Evolutionary conservation across 2,888 invertebrate genomes (phyloP).

Genomic region (Panopea generosa): DNA sequence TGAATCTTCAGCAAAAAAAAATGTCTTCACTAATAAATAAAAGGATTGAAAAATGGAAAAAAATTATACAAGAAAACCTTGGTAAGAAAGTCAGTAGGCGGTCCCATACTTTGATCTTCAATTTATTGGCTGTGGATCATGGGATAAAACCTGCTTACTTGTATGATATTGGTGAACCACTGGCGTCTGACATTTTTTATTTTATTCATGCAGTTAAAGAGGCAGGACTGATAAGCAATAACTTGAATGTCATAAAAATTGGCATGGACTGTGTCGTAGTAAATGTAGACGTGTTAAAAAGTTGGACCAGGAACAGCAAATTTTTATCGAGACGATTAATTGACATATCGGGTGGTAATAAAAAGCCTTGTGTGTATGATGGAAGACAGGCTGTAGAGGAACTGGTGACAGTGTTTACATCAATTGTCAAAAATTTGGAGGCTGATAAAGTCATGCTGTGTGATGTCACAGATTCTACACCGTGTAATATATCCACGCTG

Average conservation of each 20-base stretch:
- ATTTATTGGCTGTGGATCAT: slow-evolving; percentile 59
- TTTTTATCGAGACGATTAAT: slow-evolving; percentile 25
- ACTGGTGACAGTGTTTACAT: background rate
- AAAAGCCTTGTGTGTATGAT: slow-evolving; percentile 7
- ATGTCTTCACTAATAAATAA: background rate
- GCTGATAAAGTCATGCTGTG: slow-evolving; percentile 4
- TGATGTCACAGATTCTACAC: background rate
- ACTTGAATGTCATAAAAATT: slow-evolving; percentile 52
- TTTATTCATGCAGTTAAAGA: slow-evolving; percentile 41
- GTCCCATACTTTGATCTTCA: slow-evolving; percentile 37
- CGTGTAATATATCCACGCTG: slow-evolving; percentile 62
- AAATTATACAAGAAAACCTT: slow-evolving; percentile 21
- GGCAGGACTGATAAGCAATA: slow-evolving; percentile 35
- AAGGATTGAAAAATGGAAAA: slow-evolving; percentile 19
- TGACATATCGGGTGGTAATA: slow-evolving; percentile 41
- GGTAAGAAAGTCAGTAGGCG: slow-evolving; percentile 24
- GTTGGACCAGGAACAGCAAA: background rate
- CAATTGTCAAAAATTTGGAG: slow-evolving; percentile 9
- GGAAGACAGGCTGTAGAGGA: background rate
- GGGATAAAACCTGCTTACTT: slow-evolving; percentile 66
- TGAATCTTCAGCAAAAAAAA: too few relatives aligned
- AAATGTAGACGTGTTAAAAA: slow-evolving; percentile 36
- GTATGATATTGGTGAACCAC: slow-evolving; percentile 55
- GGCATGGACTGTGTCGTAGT: slow-evolving; percentile 62
- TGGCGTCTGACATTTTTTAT: slow-evolving; percentile 10